A percentile compares a stretch with the other conserved stretches of the same genome.
Conservation (phyloP, 2,888 invertebrate species). For the Parnassius orleans region DNA sequence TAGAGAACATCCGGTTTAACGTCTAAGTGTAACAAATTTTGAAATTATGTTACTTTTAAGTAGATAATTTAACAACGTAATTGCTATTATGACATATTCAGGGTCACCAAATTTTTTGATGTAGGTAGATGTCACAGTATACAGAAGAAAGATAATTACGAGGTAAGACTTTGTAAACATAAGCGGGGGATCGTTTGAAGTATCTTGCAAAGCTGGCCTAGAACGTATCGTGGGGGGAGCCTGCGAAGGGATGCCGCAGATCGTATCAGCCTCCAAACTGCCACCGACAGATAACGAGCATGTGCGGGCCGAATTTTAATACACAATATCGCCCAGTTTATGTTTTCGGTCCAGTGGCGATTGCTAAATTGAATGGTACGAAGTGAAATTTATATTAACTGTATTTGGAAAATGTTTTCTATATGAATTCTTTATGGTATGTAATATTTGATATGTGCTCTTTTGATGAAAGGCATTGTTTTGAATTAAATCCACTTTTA, state of each 20-base stretch:
- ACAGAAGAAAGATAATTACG: slow-evolving; percentile 23
- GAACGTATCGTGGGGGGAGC: slow-evolving; percentile 37
- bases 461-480: too few species aligned
- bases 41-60: too few species aligned
- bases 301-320: slow-evolving; percentile 70
- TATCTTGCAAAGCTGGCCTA: slow-evolving; percentile 54
- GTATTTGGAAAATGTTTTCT: background rate
- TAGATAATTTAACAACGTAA: too few species aligned
- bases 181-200: slow-evolving; percentile 59
- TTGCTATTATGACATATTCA: too few species aligned
- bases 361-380: slow-evolving; percentile 27
- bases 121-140: slow-evolving; percentile 20
- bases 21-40: too few species aligned
- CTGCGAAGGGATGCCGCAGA: slow-evolving; percentile 52
- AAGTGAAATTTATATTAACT: slow-evolving; percentile 18
- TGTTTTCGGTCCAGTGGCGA: slow-evolving; percentile 25
- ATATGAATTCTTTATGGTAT: background rate
- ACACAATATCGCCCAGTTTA: slow-evolving; percentile 30
- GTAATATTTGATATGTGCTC: background rate
- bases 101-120: slow-evolving; percentile 1
- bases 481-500: too few species aligned
- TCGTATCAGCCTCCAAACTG: slow-evolving; percentile 69
- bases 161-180: slow-evolving; percentile 24
- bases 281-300: slow-evolving; percentile 70
- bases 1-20: too few species aligned